Evolutionary conservation across 2,797 vertebrate species (phyloP).

Genomic region (Monodelphis domestica): DNA sequence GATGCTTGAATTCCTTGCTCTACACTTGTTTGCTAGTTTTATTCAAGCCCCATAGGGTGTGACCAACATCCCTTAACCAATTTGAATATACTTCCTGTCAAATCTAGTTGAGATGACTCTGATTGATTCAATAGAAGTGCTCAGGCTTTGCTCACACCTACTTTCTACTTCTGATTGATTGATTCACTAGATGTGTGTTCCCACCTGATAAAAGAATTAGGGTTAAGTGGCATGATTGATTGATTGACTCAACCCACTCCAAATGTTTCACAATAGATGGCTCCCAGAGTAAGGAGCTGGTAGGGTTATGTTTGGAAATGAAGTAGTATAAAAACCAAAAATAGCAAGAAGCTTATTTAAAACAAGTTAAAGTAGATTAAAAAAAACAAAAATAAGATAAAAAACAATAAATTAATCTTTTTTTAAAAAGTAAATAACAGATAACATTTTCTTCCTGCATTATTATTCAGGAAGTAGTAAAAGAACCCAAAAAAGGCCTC

Average conservation of each 20-base stretch:
- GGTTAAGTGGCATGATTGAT: background rate
- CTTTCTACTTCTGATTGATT: background rate
- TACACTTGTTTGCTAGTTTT: background rate
- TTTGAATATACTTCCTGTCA: background rate
- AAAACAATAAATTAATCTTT: background rate
- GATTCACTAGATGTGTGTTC: background rate
- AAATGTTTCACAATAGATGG: background rate
- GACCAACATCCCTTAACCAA: background rate
- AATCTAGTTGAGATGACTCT: background rate
- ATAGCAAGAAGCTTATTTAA: too few species aligned
- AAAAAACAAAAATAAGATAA: background rate
- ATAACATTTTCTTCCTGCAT: background rate
- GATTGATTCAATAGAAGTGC: background rate
- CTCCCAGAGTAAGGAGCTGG: background rate
- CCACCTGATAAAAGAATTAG: background rate
- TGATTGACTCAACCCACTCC: background rate
- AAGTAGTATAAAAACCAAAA: too few species aligned
- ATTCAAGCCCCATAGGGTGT: background rate
- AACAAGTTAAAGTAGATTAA: too few species aligned
- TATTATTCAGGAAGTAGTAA: background rate
- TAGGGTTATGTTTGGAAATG: background rate
- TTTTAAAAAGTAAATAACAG: background rate
- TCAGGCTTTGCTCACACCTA: background rate
- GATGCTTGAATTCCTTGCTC: background rate
- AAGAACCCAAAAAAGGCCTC: background rate